Evolutionary conservation across 2,113 vertebrate species (phyloP), one percentile per base, ranked within the genome.

Genomic region (Neopipo cinnamomea): DNA sequence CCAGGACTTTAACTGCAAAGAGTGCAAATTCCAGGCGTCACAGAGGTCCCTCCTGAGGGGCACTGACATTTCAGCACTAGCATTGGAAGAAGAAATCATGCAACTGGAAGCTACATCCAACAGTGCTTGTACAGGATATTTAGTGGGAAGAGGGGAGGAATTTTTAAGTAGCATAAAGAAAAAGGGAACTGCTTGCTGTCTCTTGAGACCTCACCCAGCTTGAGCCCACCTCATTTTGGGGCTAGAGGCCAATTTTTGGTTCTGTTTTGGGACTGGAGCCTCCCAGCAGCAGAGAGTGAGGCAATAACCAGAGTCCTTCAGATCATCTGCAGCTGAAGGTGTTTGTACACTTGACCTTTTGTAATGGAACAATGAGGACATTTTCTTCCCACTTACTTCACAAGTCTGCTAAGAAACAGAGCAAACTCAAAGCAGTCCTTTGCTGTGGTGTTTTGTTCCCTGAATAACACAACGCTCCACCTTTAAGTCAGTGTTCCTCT

Each of bases 401-500:
- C 33, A 44, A 84, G 50, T 46, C 65, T 56, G 1, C 52, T 28
- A 75, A 78, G 37, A 66, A 93, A 42, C 7, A 46, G 50, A 70
- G 37, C 28, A 50, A 66, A 70, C 47, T 28, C 12, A 2, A 74
- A 56, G 85, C 61, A 81, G 42, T 52, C 20, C 5, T 58, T 85
- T 44, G 72, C 80, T 62, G 75, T 80, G 89, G 83, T 2, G 18
- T 86, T 89, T 82, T 95, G 59, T 52, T 95, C 62, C 82, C 49
- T 12, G 6, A 47, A 42, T 46, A 91, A 74, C 72, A 82, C 15
- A 74, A 31, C 12, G 7, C 63, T 82, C 62, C 88, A 94, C 94
- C 95, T 95, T 87, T 70, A 31, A 87, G 70, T 83, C 83, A 70
- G 84, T 44, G 67, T 92, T 92, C 44, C 78, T 85, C 47, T 11